These are phyloP conservation scores for Colostygia pectinataria DNA, from an alignment of 2,888 invertebrate genomes.

Conservation along the genomic window DNA sequence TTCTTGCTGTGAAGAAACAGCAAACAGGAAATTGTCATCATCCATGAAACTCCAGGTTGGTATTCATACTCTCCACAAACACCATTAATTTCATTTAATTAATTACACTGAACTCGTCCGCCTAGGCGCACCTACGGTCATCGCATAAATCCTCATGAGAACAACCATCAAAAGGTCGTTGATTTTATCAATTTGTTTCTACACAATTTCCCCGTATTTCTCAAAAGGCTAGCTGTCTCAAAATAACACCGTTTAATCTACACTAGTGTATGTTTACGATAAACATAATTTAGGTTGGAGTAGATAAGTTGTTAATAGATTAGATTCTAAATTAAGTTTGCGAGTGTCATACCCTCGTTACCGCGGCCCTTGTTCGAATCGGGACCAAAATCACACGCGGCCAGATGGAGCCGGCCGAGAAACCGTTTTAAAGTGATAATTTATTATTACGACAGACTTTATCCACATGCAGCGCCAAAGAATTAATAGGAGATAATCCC, in stretches of 20 bases:
- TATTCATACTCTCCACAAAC: constrained; percentile 24
- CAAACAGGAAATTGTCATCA: background rate
- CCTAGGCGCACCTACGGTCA: constrained; percentile 38
- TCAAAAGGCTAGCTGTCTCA: constrained; percentile 20
- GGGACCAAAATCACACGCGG: constrained; percentile 39
- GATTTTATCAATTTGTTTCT: constrained; percentile 28
- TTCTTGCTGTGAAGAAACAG: background rate
- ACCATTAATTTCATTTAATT: constrained; percentile 31
- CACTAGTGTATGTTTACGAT: constrained; percentile 34
- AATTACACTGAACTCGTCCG: constrained; percentile 31
- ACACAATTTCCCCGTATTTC: constrained; percentile 28
- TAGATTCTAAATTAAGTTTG: constrained; percentile 60
- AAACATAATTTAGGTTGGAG: constrained; percentile 43
- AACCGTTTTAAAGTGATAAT: constrained; percentile 49
- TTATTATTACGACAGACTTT: constrained; percentile 48
- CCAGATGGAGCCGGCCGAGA: constrained; percentile 45
- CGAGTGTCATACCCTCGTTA: constrained; percentile 64
- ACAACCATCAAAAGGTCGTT: constrained; percentile 33
- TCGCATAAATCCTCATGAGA: constrained; percentile 53
- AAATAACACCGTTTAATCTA: constrained; percentile 34
- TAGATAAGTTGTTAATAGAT: constrained; percentile 60
- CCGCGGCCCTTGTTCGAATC: constrained; percentile 27
- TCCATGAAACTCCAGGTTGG: constrained; percentile 1
- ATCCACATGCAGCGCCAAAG: constrained; percentile 47
- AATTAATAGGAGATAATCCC: constrained; percentile 52